These are phyloP conservation scores for Pristionchus fissidentatus DNA, from an alignment of 2,888 invertebrate species.

Conservation along the genomic window DNA sequence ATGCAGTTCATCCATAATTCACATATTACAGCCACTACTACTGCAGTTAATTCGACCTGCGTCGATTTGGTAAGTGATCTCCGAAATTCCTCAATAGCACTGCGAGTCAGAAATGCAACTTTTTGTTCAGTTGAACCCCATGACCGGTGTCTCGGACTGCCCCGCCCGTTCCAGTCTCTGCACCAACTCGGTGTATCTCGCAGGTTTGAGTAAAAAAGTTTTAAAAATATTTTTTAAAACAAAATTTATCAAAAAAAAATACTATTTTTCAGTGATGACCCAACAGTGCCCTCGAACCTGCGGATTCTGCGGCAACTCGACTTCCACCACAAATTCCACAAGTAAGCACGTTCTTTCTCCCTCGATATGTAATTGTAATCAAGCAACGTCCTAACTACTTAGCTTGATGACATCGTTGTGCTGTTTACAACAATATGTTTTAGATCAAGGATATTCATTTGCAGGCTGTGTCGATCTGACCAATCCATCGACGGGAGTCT, in stretches of 20 bases:
- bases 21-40: neutral
- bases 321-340: neutral
- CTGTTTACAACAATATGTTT: neutral
- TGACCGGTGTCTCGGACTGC: conserved; percentile 8
- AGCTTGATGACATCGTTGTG: no score
- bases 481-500: neutral
- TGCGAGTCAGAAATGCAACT: no score
- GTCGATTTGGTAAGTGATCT: neutral
- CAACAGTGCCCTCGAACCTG: neutral
- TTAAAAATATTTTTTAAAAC: neutral
- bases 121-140: conserved; percentile 3
- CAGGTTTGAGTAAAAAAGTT: neutral
- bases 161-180: neutral
- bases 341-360: no score
- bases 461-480: conserved; percentile 2
- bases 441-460: neutral
- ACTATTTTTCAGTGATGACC: neutral
- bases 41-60: neutral
- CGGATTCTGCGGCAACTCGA: neutral
- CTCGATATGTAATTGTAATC: no score
- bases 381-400: no score
- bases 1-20: neutral
- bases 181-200: neutral
- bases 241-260: no score
- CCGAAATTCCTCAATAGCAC: no score